Conservation (phyloP, 2,888 invertebrate species). For the Drosophila greeni region DNA sequence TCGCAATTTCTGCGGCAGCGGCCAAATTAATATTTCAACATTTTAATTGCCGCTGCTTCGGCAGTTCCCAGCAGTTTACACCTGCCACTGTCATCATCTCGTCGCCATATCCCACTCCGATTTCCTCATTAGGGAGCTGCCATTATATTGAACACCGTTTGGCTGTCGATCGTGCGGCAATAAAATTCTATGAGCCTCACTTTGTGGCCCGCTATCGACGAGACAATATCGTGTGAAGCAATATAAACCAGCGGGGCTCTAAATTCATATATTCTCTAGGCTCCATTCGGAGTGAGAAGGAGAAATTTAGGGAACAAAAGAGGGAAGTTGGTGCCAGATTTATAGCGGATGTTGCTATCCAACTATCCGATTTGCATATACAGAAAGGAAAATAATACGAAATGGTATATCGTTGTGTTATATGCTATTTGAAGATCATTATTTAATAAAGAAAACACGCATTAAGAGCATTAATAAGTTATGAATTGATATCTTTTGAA, state of each 20-base stretch:
- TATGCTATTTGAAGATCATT: not conserved
- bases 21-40: slow-evolving; percentile 66
- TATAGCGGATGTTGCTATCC: slow-evolving; percentile 53
- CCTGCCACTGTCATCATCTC: slow-evolving; percentile 42
- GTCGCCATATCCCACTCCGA: slow-evolving; percentile 10
- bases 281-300: not conserved
- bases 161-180: slow-evolving; percentile 67
- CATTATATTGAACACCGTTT: slow-evolving; percentile 69
- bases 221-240: slow-evolving; percentile 70
- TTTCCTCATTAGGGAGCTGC: slow-evolving; percentile 45
- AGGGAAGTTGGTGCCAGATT: slow-evolving; percentile 45
- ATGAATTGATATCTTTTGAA: not conserved
- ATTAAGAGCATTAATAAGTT: too few species aligned
- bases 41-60: slow-evolving; percentile 54
- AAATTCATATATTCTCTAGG: not conserved
- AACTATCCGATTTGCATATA: slow-evolving; percentile 61
- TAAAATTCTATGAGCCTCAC: slow-evolving; percentile 69
- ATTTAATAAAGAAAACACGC: not conserved
- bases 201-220: slow-evolving; percentile 57
- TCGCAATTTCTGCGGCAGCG: slow-evolving; percentile 20
- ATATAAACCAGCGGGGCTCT: slow-evolving; percentile 37
- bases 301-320: slow-evolving; percentile 11
- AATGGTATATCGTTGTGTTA: not conserved
- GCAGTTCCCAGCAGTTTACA: slow-evolving; percentile 35
- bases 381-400: slow-evolving; percentile 24